Evolutionary conservation across 2,888 invertebrate genomes (phyloP).

Genomic region (Drosophila fungiperda): DNA sequence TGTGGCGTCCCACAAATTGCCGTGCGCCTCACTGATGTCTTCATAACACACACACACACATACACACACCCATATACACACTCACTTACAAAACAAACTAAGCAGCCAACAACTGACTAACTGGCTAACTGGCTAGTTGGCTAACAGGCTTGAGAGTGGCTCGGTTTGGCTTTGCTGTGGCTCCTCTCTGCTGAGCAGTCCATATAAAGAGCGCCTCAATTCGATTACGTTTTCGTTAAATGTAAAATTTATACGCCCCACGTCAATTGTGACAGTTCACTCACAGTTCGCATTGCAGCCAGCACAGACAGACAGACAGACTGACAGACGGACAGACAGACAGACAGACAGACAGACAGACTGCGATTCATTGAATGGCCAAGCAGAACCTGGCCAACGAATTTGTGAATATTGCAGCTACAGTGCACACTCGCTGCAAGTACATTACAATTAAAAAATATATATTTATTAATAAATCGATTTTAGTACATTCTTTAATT

Average conservation of each 20-base stretch:
- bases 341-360: constrained; percentile 10
- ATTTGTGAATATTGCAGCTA: constrained; percentile 60
- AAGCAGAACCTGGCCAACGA: constrained; percentile 50
- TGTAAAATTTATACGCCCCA: constrained; percentile 82
- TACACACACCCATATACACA: constrained; percentile 28
- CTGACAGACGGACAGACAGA: not conserved
- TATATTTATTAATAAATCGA: not conserved
- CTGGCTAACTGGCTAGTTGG: constrained; percentile 28
- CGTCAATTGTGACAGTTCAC: constrained; percentile 82
- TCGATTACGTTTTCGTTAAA: constrained; percentile 81
- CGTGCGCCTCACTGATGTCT: constrained; percentile 78
- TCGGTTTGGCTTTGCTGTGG: constrained; percentile 12
- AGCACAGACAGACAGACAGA: constrained; percentile 3
- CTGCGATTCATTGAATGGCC: constrained; percentile 62
- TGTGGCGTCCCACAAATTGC: constrained; percentile 78
- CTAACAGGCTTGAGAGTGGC: constrained; percentile 34
- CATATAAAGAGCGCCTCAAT: constrained; percentile 82
- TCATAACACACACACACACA: constrained; percentile 58
- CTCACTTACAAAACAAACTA: constrained; percentile 25
- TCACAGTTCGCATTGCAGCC: constrained; percentile 65
- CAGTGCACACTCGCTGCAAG: constrained; percentile 41
- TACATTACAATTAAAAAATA: not conserved
- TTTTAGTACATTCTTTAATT: not conserved
- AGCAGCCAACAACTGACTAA: constrained; percentile 22
- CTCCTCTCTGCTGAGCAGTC: constrained; percentile 53